These are phyloP conservation scores for Hypomecis atomaria DNA, from an alignment of 2,888 invertebrate genomes.

Conservation along the genomic window DNA sequence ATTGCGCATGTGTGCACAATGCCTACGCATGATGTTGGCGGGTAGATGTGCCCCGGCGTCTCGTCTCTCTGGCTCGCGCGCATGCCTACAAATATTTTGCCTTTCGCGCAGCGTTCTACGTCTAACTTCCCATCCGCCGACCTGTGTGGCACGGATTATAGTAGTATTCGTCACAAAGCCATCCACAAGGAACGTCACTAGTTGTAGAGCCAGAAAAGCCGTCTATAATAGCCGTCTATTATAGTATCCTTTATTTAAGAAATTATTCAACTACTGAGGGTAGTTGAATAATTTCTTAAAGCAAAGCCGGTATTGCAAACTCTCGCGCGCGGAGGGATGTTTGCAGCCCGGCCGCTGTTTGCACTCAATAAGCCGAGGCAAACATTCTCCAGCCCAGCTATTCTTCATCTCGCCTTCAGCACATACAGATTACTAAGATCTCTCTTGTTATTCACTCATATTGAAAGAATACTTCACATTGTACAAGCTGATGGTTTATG, in stretches of 20 bases:
- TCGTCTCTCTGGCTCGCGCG: no score
- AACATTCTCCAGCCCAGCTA: conserved; percentile 57
- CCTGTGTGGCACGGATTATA: no score
- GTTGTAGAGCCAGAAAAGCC: conserved; percentile 16
- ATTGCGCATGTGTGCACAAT: no score
- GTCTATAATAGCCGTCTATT: no score
- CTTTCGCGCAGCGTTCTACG: no score
- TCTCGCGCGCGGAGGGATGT: conserved; percentile 41
- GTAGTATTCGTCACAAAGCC: neutral
- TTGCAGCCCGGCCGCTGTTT: conserved; percentile 58
- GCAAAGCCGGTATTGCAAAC: conserved; percentile 44
- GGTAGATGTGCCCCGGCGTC: no score
- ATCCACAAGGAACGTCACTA: neutral
- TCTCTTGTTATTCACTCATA: conserved; percentile 22
- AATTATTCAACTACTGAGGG: no score
- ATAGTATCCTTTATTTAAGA: conserved; percentile 28
- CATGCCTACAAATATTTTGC: no score
- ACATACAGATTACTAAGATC: conserved; percentile 29
- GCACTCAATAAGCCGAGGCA: conserved; percentile 69
- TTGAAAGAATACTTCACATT: conserved; percentile 28
- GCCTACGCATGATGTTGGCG: no score
- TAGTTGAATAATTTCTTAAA: conserved; percentile 54
- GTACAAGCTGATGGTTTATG: conserved; percentile 10
- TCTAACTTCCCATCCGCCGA: no score
- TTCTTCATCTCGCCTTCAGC: conserved; percentile 50